Base-by-base conservation (phyloP, 2,888 invertebrate species). In the Tiliacea citrago region DNA sequence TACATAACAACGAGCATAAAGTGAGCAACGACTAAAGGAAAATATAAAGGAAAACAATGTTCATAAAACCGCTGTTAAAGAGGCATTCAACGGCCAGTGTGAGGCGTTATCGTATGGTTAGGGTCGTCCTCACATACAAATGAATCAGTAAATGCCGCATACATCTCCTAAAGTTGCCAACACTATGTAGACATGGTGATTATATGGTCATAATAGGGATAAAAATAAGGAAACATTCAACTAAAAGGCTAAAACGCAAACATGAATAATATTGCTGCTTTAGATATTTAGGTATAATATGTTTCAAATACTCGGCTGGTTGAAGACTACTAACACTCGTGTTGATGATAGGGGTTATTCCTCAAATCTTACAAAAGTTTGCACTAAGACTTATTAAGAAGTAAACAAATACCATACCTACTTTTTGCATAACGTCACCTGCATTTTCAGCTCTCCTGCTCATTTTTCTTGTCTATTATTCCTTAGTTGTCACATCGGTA, bases 221-320 rank as follows among this genome's bases (percentile, higher is more conserved):
- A 55, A 66, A 51, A 1, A 51, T 39, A 57, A 67, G 65, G 77
- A 73, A 62, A 73, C 29, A n/a, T 57, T 8, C 53, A 53, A 29
- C 29, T 29, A 8, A 24, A 55, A 13, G n/a, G 53, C 9, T n/a
- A 12, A 24, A 57, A 29, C 8, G 24, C 16, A 51, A 67, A 69
- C n/a, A 62, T 66, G 60, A 65, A 72, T n/a, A 66, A 77, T 55
- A 61, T 65, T n/a, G 18, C 53, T 65, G 47, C 18, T 39, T 47
- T 53, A 39, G 13, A 65, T 39, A n/a, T 65, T 67, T 62, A 45
- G 6, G 39, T 24, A n/a, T 24, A 49, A 49, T 70, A n/a, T 29
- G 10, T 51, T 51, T 49, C 3, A 2, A 45, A 53, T 47, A 47
- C 21, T 45, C 13, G 21, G 53, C 45, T 24, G 35, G 16, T 45